phyloP scores from a whole-genome alignment of 2,113 vertebrate genomes.

The Clarias macrocephalus region DNA sequence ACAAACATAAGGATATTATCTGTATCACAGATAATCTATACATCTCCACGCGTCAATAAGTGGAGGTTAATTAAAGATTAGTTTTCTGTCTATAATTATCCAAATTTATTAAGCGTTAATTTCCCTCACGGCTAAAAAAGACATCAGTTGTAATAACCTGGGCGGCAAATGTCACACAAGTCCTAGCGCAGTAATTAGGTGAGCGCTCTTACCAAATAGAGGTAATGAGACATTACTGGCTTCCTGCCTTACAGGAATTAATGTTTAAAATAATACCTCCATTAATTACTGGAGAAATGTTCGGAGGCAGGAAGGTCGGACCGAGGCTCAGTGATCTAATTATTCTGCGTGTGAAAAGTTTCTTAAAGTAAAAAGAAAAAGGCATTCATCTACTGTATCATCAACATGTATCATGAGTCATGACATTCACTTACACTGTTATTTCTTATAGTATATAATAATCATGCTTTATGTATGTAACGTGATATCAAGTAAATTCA shows the following conservation, averaged over 20 bases:
- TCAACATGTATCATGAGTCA: background rate
- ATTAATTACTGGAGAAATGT: background rate
- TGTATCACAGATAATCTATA: background rate
- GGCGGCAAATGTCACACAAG: background rate
- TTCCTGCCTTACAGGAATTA: background rate
- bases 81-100: background rate
- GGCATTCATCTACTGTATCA: background rate
- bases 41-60: background rate
- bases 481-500: background rate
- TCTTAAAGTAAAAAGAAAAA: background rate
- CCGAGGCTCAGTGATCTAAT: background rate
- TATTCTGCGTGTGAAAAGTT: background rate
- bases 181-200: background rate
- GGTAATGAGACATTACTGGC: background rate
- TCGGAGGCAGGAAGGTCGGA: background rate
- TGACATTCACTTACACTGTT: background rate
- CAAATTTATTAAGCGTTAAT: background rate
- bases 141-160: background rate
- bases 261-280: background rate
- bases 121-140: background rate
- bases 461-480: too few relatives aligned
- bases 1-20: background rate
- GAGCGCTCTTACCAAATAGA: slow-evolving; percentile 7
- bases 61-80: background rate
- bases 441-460: background rate